phyloP scores from a whole-genome alignment of 2,888 invertebrate species.

The Drymonia ruficornis region DNA sequence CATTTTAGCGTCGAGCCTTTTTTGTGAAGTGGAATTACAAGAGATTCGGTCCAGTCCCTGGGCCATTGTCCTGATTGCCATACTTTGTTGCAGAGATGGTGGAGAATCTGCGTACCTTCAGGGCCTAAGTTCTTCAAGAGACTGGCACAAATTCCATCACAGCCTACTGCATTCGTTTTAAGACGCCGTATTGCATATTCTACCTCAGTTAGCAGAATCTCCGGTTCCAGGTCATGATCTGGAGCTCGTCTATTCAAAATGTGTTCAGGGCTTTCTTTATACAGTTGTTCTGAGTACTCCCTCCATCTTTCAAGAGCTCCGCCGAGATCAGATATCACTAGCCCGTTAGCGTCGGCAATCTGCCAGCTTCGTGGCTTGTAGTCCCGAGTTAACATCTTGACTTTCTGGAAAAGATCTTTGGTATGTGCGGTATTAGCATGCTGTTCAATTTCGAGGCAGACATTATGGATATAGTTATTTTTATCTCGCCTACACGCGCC shows the following conservation, averaged over 20 bases:
- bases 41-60: no score
- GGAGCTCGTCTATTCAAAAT: no score
- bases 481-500: slow-evolving; percentile 8
- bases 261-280: neutral
- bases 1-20: no score
- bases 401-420: slow-evolving; percentile 10
- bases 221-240: neutral
- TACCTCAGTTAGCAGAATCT: neutral
- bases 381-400: neutral
- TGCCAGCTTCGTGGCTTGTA: slow-evolving; percentile 5
- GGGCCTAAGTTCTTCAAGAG: neutral
- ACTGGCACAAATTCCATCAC: neutral
- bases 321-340: neutral
- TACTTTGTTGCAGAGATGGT: no score
- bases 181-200: neutral
- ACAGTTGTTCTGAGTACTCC: slow-evolving; percentile 1
- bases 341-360: slow-evolving; percentile 7
- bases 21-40: no score
- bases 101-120: no score
- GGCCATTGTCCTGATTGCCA: no score
- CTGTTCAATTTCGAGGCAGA: slow-evolving; percentile 6
- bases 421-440: slow-evolving; percentile 6
- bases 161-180: neutral
- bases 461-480: neutral
- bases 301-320: neutral